phyloP scores from a whole-genome alignment of 2,113 vertebrate genomes.

The Pygoscelis antarcticus region DNA sequence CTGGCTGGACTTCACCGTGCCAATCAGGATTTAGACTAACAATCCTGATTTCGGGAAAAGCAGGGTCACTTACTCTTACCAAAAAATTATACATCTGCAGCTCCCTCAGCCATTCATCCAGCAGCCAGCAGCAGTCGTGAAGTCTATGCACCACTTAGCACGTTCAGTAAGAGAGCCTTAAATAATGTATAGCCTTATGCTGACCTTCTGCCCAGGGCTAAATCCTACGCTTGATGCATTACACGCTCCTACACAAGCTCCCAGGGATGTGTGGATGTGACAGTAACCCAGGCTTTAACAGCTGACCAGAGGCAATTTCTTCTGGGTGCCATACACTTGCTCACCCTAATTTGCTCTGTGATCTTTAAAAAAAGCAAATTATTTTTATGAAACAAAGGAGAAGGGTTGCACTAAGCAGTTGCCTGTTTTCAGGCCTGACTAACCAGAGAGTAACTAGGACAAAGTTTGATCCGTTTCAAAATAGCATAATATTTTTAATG shows the following conservation, averaged over 20 bases:
- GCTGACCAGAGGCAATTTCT: neutral
- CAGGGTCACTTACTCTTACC: neutral
- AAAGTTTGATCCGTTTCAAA: conserved; percentile 24
- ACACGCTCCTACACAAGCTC: neutral
- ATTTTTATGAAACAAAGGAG: neutral
- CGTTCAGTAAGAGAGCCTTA: neutral
- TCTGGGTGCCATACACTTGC: neutral
- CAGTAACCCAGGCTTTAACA: neutral
- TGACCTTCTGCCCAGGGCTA: conserved; percentile 28
- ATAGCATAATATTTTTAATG: conserved; percentile 26
- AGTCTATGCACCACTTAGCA: neutral
- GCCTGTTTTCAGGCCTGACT: neutral
- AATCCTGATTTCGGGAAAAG: neutral
- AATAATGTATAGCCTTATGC: neutral
- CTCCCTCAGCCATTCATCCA: neutral
- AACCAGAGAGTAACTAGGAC: conserved; percentile 20
- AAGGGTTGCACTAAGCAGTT: neutral
- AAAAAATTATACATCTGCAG: neutral
- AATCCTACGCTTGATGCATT: neutral
- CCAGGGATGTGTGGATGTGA: neutral
- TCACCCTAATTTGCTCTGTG: neutral
- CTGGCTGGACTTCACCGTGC: neutral
- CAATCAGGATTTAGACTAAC: neutral
- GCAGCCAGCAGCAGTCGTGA: neutral
- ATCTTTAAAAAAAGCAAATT: neutral